These are phyloP conservation scores for Sebastes trivittatus DNA, from an alignment of 2,797 vertebrate genomes.

Conservation along the genomic window DNA sequence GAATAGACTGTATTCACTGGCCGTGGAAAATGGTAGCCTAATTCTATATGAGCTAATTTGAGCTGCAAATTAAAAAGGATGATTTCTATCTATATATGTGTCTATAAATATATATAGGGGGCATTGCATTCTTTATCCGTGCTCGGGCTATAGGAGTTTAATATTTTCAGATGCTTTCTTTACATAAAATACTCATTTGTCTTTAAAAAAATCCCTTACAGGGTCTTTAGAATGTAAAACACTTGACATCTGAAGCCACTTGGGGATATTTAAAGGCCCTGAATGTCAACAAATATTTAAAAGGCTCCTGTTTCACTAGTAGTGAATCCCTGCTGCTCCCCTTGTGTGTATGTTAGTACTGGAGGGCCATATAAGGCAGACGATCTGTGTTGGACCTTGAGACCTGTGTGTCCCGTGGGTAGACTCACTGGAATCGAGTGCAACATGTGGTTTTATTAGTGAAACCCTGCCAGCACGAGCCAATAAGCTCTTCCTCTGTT, in stretches of 20 bases:
- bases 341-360: not conserved
- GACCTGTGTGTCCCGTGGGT: slow-evolving; percentile 49
- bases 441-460: slow-evolving; percentile 25
- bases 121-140: not conserved
- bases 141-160: not conserved
- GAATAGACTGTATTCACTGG: not conserved
- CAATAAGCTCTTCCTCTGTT: slow-evolving; percentile 10
- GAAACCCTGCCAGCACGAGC: not conserved
- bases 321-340: slow-evolving; percentile 25
- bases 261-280: slow-evolving; percentile 32
- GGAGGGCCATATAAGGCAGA: slow-evolving; percentile 60
- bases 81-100: not conserved
- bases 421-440: slow-evolving; percentile 18
- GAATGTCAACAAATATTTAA: slow-evolving; percentile 20
- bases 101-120: not conserved
- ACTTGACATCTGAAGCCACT: slow-evolving; percentile 5
- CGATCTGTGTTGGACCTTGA: slow-evolving; percentile 57
- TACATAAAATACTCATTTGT: not conserved
- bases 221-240: not conserved
- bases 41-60: not conserved
- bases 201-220: not conserved
- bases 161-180: not conserved
- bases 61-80: not conserved
- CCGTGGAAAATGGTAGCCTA: not conserved
- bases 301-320: slow-evolving; percentile 29